Evolutionary conservation across 2,797 vertebrate genomes (phyloP).

Genomic region (Poecilia wingei): DNA sequence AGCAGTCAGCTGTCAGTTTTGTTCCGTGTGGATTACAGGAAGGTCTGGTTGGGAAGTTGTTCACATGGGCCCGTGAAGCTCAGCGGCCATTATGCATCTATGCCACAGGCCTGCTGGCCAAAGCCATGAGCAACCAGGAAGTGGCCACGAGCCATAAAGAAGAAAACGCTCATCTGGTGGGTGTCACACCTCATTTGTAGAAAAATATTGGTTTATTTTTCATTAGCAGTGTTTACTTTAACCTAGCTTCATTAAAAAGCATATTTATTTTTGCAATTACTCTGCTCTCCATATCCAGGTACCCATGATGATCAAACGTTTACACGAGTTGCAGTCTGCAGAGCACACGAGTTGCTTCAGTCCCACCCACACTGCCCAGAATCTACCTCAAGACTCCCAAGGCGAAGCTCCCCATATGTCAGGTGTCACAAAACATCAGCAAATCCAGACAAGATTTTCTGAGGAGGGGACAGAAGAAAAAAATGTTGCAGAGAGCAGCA

Average conservation of each 20-base stretch:
- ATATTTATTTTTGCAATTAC: neutral
- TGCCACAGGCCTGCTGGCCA: conserved; percentile 89
- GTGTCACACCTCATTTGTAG: conserved; percentile 24
- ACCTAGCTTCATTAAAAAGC: neutral
- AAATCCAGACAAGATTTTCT: neutral
- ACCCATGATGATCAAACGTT: conserved; percentile 87
- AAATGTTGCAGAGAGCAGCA: conserved; percentile 7
- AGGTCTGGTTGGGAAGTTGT: conserved; percentile 93
- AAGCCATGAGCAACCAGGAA: conserved; percentile 96
- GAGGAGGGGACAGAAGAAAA: conserved; percentile 1
- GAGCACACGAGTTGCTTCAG: conserved; percentile 77
- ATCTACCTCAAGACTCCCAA: conserved; percentile 79
- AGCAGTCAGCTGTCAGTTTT: neutral
- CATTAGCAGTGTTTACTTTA: neutral
- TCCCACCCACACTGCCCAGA: conserved; percentile 63
- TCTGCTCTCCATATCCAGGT: conserved; percentile 76
- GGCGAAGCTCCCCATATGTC: conserved; percentile 74
- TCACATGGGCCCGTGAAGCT: conserved; percentile 90
- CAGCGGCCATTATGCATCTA: conserved; percentile 89
- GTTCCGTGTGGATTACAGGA: conserved; percentile 77
- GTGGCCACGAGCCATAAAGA: conserved; percentile 92
- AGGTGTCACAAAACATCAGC: conserved; percentile 1
- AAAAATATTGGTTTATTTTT: neutral
- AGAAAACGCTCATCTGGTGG: conserved; percentile 90
- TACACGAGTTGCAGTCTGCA: conserved; percentile 86